Evolutionary conservation across 2,888 invertebrate species (phyloP), one percentile per base, ranked within the genome.

Genomic region (Tetragnatha montana): DNA sequence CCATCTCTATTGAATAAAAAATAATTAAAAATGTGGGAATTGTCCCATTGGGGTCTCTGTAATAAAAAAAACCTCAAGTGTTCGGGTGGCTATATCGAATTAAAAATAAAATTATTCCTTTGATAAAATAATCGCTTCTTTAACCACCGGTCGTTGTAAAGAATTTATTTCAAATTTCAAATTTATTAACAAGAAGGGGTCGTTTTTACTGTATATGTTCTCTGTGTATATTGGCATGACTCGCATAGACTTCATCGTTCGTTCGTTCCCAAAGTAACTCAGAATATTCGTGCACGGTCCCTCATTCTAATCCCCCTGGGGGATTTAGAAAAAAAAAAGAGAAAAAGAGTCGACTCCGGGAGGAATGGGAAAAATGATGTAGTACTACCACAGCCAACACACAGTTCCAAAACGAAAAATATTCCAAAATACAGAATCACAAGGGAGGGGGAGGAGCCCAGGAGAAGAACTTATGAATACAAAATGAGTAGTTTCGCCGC

Each of bases 401-500:
- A 81, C 76, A 78, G 70, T 51, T 76, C 47, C 22, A 10, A 70
- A 75, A 87, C 68, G 74, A 76, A n/a, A 81, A 81, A 76, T 88
- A 88, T 88, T 88, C 82, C 70, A 76, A 82, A 82, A 88, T 88
- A 71, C 75, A 47, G 50, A 49, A 50, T 60, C 60, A 8, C 71
- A 51, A 82, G 73, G 81, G 19, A 79, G 88, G 51, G 49, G 50
- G 73, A 68, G 70, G 47, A 21, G 79, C 74, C 74, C 47, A 73
- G 87, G 80, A 87, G 74, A 74, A 87, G 70, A 89, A 85, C 81
- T 89, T 89, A 89, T 89, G 89, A 89, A 89, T 89, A 89, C 76
- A 68, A 85, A 89, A 89, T 89, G 89, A 85, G 89, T 78, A 19
- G 51, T 70, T 73, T 73, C 50, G 47, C 71, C 80, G 70, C 76